Evolutionary conservation across 2,797 vertebrate genomes (phyloP), one percentile per base, ranked within the genome.

Genomic region (Carapus acus): DNA sequence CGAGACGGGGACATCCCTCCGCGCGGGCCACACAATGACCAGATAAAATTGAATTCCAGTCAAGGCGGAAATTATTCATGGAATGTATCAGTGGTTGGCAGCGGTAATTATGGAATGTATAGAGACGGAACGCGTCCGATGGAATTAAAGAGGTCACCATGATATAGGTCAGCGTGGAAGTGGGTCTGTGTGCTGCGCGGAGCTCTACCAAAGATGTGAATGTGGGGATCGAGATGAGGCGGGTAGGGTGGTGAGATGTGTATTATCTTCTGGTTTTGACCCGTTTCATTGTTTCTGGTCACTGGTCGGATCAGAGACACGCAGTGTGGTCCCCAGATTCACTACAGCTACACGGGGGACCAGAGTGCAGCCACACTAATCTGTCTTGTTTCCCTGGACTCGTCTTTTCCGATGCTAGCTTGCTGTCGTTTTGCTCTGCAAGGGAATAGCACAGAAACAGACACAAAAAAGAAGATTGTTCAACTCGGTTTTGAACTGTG

Each of bases 191-290:
- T 57, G 54, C 41, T 44, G 67, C 61, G 50, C 22, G 37, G 23
- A 39, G 31, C 2, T 62, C n/a, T 42, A 74, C 65, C 31, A 41
- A 49, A 20, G 21, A 38, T 22, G 38, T 44, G 33, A 34, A 39
- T 43, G 41, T 49, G 3, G 58, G 64, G 58, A 57, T 44, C 15
- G 21, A 64, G 34, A 12, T 36, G 16, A 29, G 62, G 45, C 50
- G 56, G n/a, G 31, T 15, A 21, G 71, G 5, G 52, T 17, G 53
- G 55, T 48, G 39, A 62, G 66, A 71, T 67, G 73, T 64, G 69
- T 64, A 67, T 48, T 41, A 43, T 54, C 54, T 81, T 52, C 57
- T 77, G 65, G 56, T 69, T 69, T 76, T 69, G 70, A 72, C 57
- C 39, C 60, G 78, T 75, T 79, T 56, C 24, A 27, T 74, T 78